Percentiles rank a stretch among this genome's conserved stretches.
Conservation (phyloP, 2,113 vertebrate species). For the Microcebus tavaratra region DNA sequence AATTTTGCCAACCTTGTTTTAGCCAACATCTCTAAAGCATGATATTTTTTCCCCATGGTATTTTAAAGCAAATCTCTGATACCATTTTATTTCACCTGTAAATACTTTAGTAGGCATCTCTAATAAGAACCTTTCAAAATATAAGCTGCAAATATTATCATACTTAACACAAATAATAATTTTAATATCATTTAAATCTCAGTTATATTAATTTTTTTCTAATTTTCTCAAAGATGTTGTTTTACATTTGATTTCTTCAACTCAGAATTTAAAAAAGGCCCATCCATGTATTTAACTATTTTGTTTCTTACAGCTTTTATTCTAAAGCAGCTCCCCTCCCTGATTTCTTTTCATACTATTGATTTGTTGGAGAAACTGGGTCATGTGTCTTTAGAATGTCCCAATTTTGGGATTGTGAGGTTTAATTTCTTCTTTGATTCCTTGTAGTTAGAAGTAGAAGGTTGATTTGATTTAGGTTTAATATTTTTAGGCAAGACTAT, state of each 20-base stretch:
- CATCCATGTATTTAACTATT: neutral
- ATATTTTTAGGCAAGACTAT: neutral
- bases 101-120: neutral
- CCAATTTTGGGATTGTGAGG: neutral
- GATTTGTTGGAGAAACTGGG: slow-evolving; percentile 44
- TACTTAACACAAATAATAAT: neutral
- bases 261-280: neutral
- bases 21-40: neutral
- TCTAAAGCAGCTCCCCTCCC: neutral
- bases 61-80: slow-evolving; percentile 17
- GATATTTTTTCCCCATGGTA: neutral
- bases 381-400: slow-evolving; percentile 59
- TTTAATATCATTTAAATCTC: neutral
- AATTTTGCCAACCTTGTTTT: slow-evolving; percentile 2
- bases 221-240: slow-evolving; percentile 11
- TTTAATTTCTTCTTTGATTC: neutral
- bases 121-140: slow-evolving; percentile 6
- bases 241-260: slow-evolving; percentile 16
- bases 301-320: neutral
- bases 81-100: neutral
- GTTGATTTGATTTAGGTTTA: slow-evolving; percentile 17
- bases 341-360: neutral
- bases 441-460: neutral
- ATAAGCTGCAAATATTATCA: neutral
- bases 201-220: neutral